Evolutionary conservation across 1,140 invertebrate species (phyloP), one percentile per base, ranked within the genome.

Genomic region (Panonychus citri): DNA sequence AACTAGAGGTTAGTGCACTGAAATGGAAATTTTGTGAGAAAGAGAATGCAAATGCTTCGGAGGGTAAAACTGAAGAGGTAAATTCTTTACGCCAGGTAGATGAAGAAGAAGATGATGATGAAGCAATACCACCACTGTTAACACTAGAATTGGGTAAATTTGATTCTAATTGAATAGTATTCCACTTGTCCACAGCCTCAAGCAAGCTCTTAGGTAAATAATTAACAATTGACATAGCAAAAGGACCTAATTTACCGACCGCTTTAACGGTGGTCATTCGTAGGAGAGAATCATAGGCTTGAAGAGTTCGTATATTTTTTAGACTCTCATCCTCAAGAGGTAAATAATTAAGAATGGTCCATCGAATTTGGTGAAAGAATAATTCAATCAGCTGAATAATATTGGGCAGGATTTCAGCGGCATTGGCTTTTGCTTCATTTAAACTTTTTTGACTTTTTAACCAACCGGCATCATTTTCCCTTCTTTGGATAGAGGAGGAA

Each of bases 141-240:
- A n/a, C n/a, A n/a, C 30, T 12, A 7, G 30, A 5, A 34, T 12
- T 34, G 5, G 30, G 30, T n/a, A 46, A 21, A 46, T 82, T 84
- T 63, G 78, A 84, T 65, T 88, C 84, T 0, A 80, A 78, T 25
- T 83, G 83, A 60, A 87, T 80, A 15, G 67, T 70, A 62, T 76
- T 77, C 79, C 79, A 81, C 58, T 77, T 77, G 57, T 81, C 77
- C 2, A 81, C 65, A 3, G 76, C 73, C 43, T 73, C 73, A 13
- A 72, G 70, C 2, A 81, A 69, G 40, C 70, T 68, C 27, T 70
- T 68, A 1, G 80, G 79, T 53, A 81, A 65, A 17, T 76, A 67
- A 3, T 70, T 67, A 39, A 75, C 73, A 19, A 81, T 67, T 25
- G 74, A 72, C 2, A 71, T 65, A 27, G 77, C 73, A 40, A 77